Evolutionary conservation across 2,797 vertebrate genomes (phyloP).

Genomic region (Orientallactaga sibirica): DNA sequence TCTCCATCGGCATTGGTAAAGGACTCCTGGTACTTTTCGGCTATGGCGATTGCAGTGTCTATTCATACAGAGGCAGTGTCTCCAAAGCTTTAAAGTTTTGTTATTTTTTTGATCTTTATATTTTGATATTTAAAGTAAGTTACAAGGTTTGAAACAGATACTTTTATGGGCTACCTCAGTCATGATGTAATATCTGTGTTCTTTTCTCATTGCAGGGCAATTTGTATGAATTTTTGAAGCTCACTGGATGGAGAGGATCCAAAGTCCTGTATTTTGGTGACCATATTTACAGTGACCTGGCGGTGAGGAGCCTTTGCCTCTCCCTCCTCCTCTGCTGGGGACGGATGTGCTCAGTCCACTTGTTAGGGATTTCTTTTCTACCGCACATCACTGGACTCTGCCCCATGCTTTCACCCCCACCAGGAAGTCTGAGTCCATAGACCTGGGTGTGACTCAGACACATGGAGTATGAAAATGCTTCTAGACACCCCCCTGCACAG

Average conservation of each 20-base stretch:
- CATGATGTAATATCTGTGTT: rapidly evolving
- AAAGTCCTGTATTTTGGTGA: slow-evolving; percentile 99
- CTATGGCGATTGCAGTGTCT: background rate
- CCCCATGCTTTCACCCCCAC: no score
- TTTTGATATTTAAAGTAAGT: slow-evolving; percentile 54
- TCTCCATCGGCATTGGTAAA: background rate
- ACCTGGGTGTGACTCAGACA: no score
- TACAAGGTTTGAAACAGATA: background rate
- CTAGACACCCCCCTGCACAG: no score
- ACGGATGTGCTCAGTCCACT: background rate
- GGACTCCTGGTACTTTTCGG: background rate
- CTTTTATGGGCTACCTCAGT: background rate
- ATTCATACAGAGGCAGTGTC: background rate
- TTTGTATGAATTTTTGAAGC: slow-evolving; percentile 98
- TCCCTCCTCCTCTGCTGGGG: background rate
- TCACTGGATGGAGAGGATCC: slow-evolving; percentile 98
- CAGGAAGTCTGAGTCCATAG: no score
- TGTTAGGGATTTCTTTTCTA: background rate
- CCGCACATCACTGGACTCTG: no score
- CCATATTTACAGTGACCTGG: slow-evolving; percentile 99
- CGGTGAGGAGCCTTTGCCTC: slow-evolving; percentile 89
- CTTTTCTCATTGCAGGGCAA: slow-evolving; percentile 92
- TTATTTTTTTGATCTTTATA: background rate
- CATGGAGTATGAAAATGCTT: no score
- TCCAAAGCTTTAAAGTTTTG: no score